Base-by-base conservation (phyloP, 2,888 invertebrate genomes). In the Physocephala rufipes region DNA sequence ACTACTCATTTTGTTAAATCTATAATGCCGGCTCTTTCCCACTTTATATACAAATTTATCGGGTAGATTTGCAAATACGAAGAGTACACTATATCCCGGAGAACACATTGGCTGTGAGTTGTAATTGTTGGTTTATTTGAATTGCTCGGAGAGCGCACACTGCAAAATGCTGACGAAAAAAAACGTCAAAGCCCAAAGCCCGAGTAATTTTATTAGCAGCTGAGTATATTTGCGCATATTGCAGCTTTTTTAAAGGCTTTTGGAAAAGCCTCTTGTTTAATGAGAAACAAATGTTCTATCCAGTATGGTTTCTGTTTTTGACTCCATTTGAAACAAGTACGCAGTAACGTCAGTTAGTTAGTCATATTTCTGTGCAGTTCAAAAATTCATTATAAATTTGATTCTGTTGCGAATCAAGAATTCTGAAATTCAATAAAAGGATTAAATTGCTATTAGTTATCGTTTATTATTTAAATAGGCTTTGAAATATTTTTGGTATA, bases 321-420 rank as follows among this genome's bases (percentile, higher is more conserved):
- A 75, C 73, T 78, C 74, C 75, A 76, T 77, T 77, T 77, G 70
- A 73, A 75, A 75, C 72, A 77, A 74, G 68, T 76, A 65, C 71
- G 65, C 75, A 72, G 72, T 66, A 72, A 51, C 49, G 61, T 51
- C 59, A 61, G n/a, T n/a, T 36, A 36, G 36, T 36, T 36, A 36
- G 68, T 68, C 51, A 51, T n/a, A 21, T 28, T 36, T 19, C 58
- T 19, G 68, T 36, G 36, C 61, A 28, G 24, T n/a, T n/a, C n/a
- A n/a, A n/a, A n/a, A n/a, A n/a, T n/a, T n/a, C n/a, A n/a, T n/a
- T n/a, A n/a, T n/a, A n/a, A n/a, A n/a, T n/a, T n/a, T n/a, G n/a
- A n/a, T n/a, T n/a, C n/a, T n/a, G n/a, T n/a, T n/a, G n/a, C n/a
- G n/a, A n/a, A n/a, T n/a, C n/a, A n/a, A n/a, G n/a, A n/a, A n/a